These are phyloP conservation scores for Accipiter virgatus DNA, from an alignment of 2,113 vertebrate species.

Conservation along the genomic window DNA sequence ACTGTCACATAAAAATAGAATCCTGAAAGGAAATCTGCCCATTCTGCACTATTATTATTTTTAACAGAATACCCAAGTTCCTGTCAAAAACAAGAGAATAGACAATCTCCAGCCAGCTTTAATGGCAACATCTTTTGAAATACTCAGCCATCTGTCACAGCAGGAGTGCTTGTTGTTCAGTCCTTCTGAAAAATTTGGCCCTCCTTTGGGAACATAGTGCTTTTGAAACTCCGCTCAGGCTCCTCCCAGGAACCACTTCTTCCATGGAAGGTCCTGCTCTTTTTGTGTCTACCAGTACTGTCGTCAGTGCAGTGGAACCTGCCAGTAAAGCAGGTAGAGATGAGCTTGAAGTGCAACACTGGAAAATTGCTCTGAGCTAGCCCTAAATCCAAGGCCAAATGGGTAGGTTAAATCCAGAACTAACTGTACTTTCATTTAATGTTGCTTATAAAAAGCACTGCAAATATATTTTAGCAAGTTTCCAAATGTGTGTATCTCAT, in stretches of 20 bases:
- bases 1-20: slow-evolving; percentile 34
- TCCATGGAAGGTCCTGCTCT: background rate
- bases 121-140: slow-evolving; percentile 53
- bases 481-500: background rate
- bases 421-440: background rate
- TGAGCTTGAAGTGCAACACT: background rate
- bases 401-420: background rate
- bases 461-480: background rate
- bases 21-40: slow-evolving; percentile 1
- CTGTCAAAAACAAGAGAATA: slow-evolving; percentile 53
- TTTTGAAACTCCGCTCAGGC: background rate
- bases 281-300: background rate
- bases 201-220: background rate
- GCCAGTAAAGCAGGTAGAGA: background rate
- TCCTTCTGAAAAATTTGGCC: slow-evolving; percentile 38
- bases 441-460: background rate
- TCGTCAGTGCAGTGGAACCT: background rate
- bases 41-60: background rate
- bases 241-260: background rate
- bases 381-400: background rate
- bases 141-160: slow-evolving; percentile 59
- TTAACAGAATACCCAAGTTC: slow-evolving; percentile 39
- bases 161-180: slow-evolving; percentile 39
- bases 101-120: slow-evolving; percentile 44
- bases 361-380: background rate